Base-by-base conservation (phyloP, 1,140 invertebrate genomes). In the Branchinecta lynchi region DNA sequence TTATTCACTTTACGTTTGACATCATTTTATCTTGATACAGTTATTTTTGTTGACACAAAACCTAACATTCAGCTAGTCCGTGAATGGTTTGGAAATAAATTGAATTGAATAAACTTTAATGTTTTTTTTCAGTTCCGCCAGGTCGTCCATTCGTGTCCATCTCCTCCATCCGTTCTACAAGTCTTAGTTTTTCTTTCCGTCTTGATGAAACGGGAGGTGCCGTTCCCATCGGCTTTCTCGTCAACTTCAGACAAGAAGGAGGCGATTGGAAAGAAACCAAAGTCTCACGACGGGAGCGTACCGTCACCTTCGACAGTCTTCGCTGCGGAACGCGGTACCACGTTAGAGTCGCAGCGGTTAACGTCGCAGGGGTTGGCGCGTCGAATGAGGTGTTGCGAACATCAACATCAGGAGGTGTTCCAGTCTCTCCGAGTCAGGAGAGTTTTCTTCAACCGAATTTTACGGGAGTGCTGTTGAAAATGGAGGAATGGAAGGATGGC, bases 391-490 rank as follows among this genome's bases (percentile, higher is more conserved):
- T 60, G 12, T 20, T 60, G 51, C 2, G 51, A 12, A 60, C 17
- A 60, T 60, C 51, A 6, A 60, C 51, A 3, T 60, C 17, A 20
- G 51, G 51, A 15, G 51, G 51, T 2, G 17, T 15, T 15, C 51
- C 51, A 6, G 6, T 15, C 2, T 60, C 17, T 12, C 51, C 51
- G 17, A 20, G 12, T 60, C 12, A 60, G 3, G 17, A 20, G 12
- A 60, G 51, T 60, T 60, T 60, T 60, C 12, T 60, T 60, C 51
- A 60, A 20, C 51, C 17, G 17, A 60, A 60, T 60, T 60, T 20
- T 20, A 60, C 51, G 12, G 12, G 51, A 12, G 17, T 60, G 12
- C 12, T 60, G 12, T 20, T 60, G 17, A 20, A 12, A 15, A 15
- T 60, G 12, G 17, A 60, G 17, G 12, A 12, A 60, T 60, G 12